These are phyloP conservation scores for Megaceryle alcyon DNA, from an alignment of 2,797 vertebrate genomes.

Conservation along the genomic window DNA sequence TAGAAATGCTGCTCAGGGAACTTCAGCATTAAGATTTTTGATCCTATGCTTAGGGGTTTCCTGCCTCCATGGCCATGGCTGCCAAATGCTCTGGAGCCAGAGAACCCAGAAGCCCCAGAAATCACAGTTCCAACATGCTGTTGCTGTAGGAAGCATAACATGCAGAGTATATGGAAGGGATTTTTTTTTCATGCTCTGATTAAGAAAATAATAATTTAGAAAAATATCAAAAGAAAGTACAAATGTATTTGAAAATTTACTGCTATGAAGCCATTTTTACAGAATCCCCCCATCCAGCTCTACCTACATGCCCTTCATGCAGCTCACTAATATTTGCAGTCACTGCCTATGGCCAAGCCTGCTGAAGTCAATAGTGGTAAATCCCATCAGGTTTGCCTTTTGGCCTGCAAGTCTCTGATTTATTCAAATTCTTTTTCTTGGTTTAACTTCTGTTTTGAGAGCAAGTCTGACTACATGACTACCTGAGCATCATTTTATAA, in stretches of 20 bases:
- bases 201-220: neutral
- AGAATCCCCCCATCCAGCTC: neutral
- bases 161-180: neutral
- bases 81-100: neutral
- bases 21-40: neutral
- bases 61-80: neutral
- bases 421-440: neutral
- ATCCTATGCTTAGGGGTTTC: neutral
- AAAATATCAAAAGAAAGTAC: neutral
- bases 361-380: neutral
- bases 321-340: neutral
- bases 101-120: neutral
- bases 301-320: neutral
- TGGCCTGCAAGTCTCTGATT: neutral
- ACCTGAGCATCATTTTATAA: neutral
- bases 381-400: neutral
- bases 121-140: neutral
- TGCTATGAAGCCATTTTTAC: neutral
- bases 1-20: neutral
- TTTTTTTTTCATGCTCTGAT: neutral
- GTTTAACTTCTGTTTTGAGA: neutral
- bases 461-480: neutral
- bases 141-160: neutral
- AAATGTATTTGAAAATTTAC: neutral
- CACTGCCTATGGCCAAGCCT: neutral